Percentiles rank a stretch among this genome's conserved stretches.
Conservation (phyloP, 2,797 vertebrate species). For the Zenarchopterus dispar region DNA sequence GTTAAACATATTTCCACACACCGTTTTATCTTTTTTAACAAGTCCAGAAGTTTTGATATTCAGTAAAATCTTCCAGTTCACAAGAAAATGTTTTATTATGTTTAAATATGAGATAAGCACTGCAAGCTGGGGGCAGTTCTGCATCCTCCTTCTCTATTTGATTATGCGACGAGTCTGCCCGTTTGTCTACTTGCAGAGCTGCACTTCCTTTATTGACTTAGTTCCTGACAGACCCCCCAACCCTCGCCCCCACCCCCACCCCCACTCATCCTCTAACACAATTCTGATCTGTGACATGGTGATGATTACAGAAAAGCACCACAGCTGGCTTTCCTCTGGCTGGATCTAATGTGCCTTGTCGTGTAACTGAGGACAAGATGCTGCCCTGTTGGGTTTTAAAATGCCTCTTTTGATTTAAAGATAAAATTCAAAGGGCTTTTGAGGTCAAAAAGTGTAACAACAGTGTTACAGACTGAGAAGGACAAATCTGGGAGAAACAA, state of each 20-base stretch:
- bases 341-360: constrained; percentile 35
- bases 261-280: constrained; percentile 24
- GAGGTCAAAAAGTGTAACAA: neutral
- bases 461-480: too few species aligned
- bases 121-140: constrained; percentile 15
- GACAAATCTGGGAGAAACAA: too few species aligned
- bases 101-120: constrained; percentile 3
- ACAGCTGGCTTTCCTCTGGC: constrained; percentile 12
- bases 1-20: too few species aligned
- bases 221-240: constrained; percentile 40
- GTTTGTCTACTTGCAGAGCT: constrained; percentile 63
- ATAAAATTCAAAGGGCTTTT: neutral
- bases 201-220: constrained; percentile 66
- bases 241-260: neutral
- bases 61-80: neutral
- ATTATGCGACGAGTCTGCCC: constrained; percentile 64
- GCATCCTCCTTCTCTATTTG: constrained; percentile 46
- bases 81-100: constrained; percentile 4
- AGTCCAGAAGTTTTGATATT: too few species aligned
- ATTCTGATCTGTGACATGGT: constrained; percentile 39
- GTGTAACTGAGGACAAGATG: constrained; percentile 7
- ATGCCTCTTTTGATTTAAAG: neutral
- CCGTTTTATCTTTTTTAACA: too few species aligned
- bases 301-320: constrained; percentile 46
- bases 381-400: neutral